These are phyloP conservation scores for Phyllopteryx taeniolatus DNA, from an alignment of 2,113 vertebrate species.

Conservation along the genomic window DNA sequence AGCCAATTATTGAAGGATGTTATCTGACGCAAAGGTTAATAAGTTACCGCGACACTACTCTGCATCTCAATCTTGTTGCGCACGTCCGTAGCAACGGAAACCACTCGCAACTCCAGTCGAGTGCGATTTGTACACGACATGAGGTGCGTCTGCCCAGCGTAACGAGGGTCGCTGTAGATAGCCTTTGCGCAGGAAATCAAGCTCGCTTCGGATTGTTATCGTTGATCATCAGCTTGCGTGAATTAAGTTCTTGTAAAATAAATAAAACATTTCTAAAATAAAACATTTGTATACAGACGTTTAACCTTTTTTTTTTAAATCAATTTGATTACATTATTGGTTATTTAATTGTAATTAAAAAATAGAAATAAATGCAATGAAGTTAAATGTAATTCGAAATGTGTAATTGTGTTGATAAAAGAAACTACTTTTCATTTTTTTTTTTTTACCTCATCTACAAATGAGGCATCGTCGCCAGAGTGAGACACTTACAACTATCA, in stretches of 20 bases:
- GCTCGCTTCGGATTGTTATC: not conserved
- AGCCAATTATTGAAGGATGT: conserved; percentile 57
- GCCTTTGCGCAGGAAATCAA: not conserved
- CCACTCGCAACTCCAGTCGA: not conserved
- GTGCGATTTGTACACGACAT: not conserved
- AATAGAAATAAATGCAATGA: too few species aligned
- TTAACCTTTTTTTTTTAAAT: not conserved
- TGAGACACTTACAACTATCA: too few species aligned
- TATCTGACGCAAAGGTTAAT: conserved; percentile 60
- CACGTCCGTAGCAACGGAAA: conserved; percentile 1
- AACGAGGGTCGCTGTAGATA: not conserved
- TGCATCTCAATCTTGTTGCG: conserved; percentile 42
- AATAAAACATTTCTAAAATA: too few species aligned
- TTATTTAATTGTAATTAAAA: too few species aligned
- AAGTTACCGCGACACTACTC: conserved; percentile 56
- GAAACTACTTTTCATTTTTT: too few species aligned
- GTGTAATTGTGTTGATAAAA: too few species aligned
- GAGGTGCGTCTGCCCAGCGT: not conserved
- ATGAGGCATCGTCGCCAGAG: too few species aligned
- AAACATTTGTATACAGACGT: too few species aligned
- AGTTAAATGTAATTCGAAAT: too few species aligned
- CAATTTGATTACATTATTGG: not conserved
- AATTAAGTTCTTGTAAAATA: too few species aligned
- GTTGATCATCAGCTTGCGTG: too few species aligned
- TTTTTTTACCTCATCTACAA: too few species aligned